Evolutionary conservation across 2,888 invertebrate species (phyloP).

Genomic region (Sinhomidia bicolor): DNA sequence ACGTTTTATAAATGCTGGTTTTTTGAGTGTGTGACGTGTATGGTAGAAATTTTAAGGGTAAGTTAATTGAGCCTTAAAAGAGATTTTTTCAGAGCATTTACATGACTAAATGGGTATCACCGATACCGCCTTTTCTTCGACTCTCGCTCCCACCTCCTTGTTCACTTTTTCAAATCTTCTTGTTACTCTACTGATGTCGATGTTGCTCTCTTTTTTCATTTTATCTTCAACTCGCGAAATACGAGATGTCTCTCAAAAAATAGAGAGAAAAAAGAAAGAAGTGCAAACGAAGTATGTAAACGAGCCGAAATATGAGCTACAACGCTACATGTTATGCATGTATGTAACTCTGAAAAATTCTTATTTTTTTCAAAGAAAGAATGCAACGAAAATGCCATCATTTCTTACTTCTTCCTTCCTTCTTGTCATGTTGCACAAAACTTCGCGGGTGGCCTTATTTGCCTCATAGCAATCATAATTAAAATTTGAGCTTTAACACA

Average conservation of each 20-base stretch:
- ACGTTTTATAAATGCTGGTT: background rate
- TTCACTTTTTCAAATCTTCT: constrained; percentile 12
- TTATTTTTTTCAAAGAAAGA: constrained; percentile 46
- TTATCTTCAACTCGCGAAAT: constrained; percentile 48
- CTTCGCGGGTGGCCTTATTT: constrained; percentile 71
- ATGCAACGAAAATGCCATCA: constrained; percentile 62
- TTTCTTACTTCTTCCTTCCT: constrained; percentile 49
- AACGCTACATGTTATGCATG: constrained; percentile 30
- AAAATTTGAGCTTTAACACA: constrained; percentile 65
- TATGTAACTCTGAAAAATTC: background rate
- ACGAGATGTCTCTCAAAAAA: constrained; percentile 35
- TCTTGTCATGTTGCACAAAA: constrained; percentile 51
- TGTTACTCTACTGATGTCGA: too few relatives aligned
- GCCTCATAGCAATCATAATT: constrained; percentile 70
- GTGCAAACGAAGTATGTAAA: constrained; percentile 43
- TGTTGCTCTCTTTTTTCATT: background rate
- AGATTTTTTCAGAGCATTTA: constrained; percentile 47
- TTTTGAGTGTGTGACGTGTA: background rate
- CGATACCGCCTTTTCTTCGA: constrained; percentile 52
- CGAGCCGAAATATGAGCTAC: constrained; percentile 58
- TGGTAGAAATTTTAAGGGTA: constrained; percentile 18
- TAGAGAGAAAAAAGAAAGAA: constrained; percentile 1
- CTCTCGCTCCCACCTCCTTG: constrained; percentile 46
- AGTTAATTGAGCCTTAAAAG: constrained; percentile 62
- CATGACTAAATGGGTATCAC: constrained; percentile 33